Base-by-base conservation (phyloP, 2,797 vertebrate species). In the Mionectes olivaceus region DNA sequence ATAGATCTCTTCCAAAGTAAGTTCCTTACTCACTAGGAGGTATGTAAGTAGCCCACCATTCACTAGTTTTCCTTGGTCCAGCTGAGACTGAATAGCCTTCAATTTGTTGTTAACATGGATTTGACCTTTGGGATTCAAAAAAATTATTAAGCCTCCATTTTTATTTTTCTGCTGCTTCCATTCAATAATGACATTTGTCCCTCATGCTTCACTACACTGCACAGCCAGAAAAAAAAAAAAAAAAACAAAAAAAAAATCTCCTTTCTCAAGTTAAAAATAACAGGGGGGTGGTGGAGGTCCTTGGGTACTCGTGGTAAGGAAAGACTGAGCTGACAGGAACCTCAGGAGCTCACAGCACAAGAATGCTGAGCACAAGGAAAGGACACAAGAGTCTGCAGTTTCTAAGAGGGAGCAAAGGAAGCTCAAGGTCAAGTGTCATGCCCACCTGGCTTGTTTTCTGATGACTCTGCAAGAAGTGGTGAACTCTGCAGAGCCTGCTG, bases 1-100 rank as follows among this genome's bases (percentile, higher is more conserved):
- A 4, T 99, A 99, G 95, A 99, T 98, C 89, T 99, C 99, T 97
- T 99, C 99, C 73, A 99, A 33, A 28, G 96, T 98, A 97, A 99
- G 98, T 91, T 99, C 98, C 97, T 96, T 98, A 85, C 97, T 98
- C 84, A 98, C 92, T 81, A 99, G 97, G 94, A 99, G 97, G 96
- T 98, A 97, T 17, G 99, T 99, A 75, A 99, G 99, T 59, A 99
- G 94, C 17, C 99, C 99, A 37, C 99, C 99, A 78, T 97, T 97
- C 93, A 99, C 98, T 41, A 94, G 97, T 97, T 98, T 96, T 46
- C 98, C 98, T 64, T 60, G 93, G 63, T 98, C 97, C 90, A 99
- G 79, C 79, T 98, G 98, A 78, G 96, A 96, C 92, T 98, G 98
- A 86, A 99, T 98, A 70, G 98, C 97, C 46, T 92, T 91, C 90